Conservation (phyloP, 2,888 invertebrate genomes). For the Rhorus exstirpatorius region DNA sequence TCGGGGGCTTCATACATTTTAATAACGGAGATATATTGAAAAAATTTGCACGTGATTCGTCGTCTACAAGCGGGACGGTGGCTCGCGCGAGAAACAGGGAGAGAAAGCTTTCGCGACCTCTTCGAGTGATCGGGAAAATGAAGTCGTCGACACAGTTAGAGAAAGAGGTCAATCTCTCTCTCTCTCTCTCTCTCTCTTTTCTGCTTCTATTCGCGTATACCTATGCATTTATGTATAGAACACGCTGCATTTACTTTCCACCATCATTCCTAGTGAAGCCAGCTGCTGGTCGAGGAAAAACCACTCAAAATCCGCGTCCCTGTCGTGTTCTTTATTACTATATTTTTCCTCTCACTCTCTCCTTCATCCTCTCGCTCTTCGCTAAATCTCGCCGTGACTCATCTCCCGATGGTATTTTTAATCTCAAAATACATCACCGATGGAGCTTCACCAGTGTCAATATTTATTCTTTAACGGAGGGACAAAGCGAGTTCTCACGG, state of each 20-base stretch:
- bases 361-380: conserved; percentile 10
- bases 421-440: conserved; percentile 61
- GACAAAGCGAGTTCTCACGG: conserved; percentile 10
- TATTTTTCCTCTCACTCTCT: conserved; percentile 5
- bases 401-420: conserved; percentile 63
- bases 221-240: conserved; percentile 3
- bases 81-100: conserved; percentile 25
- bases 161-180: background rate
- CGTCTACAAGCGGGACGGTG: conserved; percentile 23
- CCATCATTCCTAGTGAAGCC: conserved; percentile 29
- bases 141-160: conserved; percentile 46
- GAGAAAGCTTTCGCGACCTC: conserved; percentile 25
- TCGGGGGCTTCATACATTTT: conserved; percentile 69
- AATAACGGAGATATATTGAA: conserved; percentile 70
- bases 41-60: conserved; percentile 71
- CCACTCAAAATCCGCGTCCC: conserved; percentile 33
- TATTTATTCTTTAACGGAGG: conserved; percentile 61
- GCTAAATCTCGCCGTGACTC: conserved; percentile 30
- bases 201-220: conserved; percentile 25
- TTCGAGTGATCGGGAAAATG: conserved; percentile 48
- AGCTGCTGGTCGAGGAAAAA: conserved; percentile 44
- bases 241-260: conserved; percentile 21
- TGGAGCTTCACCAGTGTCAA: conserved; percentile 62
- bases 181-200: background rate
- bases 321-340: conserved; percentile 18